phyloP scores from a whole-genome alignment of 2,113 vertebrate species.

The Arothron firmamentum region DNA sequence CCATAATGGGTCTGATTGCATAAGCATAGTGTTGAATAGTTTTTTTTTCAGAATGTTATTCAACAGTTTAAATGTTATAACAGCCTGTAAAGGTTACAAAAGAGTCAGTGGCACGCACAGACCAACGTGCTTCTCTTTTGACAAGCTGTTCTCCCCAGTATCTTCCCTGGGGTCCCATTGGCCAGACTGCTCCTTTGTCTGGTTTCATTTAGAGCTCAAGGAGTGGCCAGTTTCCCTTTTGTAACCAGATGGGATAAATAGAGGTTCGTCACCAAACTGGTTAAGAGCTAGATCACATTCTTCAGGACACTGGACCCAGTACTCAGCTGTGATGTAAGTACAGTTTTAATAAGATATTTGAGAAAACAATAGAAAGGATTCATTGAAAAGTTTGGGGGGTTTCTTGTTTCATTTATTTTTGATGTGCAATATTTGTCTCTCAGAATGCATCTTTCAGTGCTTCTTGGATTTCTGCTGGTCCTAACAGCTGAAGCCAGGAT shows the following conservation, averaged over 20 bases:
- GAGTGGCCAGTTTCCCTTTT: constrained; percentile 45
- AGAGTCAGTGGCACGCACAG: not conserved
- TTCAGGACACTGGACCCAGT: not conserved
- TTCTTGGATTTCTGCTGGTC: constrained; percentile 55
- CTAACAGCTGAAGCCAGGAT: constrained; percentile 62
- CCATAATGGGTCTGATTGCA: too few species aligned
- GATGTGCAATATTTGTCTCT: constrained; percentile 13
- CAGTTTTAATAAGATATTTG: too few species aligned
- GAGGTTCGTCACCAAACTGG: not conserved
- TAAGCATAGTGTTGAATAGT: too few species aligned
- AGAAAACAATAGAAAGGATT: too few species aligned
- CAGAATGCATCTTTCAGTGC: constrained; percentile 60
- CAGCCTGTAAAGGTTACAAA: constrained; percentile 4
- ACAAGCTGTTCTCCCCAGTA: not conserved
- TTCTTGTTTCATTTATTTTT: not conserved
- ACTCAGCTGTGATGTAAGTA: constrained; percentile 52
- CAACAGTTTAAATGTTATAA: not conserved
- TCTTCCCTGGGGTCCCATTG: constrained; percentile 8
- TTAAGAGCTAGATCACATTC: not conserved
- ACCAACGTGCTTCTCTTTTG: not conserved
- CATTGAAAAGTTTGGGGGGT: too few species aligned
- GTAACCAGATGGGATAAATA: constrained; percentile 52
- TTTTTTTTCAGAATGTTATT: not conserved
- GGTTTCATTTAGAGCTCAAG: constrained; percentile 27
- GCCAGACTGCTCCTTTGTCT: constrained; percentile 5